Conservation (phyloP, 2,888 invertebrate species). For the Ectobius pallidus region DNA sequence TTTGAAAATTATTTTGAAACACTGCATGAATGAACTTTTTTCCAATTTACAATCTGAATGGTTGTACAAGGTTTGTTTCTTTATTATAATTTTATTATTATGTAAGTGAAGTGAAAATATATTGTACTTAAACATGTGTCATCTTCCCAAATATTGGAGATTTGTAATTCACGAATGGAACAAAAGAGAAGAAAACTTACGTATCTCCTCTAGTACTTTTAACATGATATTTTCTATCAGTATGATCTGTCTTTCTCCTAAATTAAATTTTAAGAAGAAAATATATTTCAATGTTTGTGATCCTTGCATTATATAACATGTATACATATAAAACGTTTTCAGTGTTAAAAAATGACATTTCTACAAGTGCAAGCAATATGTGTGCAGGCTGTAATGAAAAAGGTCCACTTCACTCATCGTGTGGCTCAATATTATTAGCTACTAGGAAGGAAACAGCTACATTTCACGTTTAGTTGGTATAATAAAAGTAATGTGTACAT, state of each 20-base stretch:
- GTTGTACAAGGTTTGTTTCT: no score
- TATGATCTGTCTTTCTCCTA: background rate
- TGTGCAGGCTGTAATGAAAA: background rate
- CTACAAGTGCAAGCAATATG: constrained; percentile 20
- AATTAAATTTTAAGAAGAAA: background rate
- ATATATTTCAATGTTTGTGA: constrained; percentile 26
- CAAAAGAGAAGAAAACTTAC: background rate
- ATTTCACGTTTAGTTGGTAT: constrained; percentile 21
- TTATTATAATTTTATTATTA: no score
- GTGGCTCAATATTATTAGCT: constrained; percentile 28
- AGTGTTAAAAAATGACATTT: constrained; percentile 9
- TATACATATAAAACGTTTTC: constrained; percentile 19
- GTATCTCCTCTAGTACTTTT: background rate
- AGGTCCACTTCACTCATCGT: constrained; percentile 7
- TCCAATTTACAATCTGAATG: no score
- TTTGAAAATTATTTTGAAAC: no score
- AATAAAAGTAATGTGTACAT: constrained; percentile 19
- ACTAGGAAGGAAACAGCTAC: constrained; percentile 10
- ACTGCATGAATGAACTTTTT: no score
- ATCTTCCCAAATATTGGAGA: no score
- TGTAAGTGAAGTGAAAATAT: no score
- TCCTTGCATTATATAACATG: constrained; percentile 21
- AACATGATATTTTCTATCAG: background rate
- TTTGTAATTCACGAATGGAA: no score
- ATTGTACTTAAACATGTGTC: no score